Percentiles rank a stretch among this genome's conserved stretches.
phyloP scores from a whole-genome alignment of 2,797 vertebrate species.

The Mycteria americana region DNA sequence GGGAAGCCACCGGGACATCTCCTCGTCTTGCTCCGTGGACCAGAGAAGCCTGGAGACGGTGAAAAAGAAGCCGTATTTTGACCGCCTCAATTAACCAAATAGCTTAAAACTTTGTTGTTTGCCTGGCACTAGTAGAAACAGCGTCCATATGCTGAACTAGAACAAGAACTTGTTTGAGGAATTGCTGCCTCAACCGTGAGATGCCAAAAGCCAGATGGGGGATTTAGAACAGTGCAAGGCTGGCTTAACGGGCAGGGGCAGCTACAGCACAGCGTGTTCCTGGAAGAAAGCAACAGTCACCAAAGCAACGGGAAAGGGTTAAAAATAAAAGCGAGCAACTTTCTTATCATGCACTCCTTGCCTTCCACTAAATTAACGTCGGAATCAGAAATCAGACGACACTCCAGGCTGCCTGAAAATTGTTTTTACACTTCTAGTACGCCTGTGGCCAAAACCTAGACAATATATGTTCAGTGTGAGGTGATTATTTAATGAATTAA shows the following conservation, averaged over 20 bases:
- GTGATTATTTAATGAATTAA: conserved; percentile 62
- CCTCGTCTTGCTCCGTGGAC: background rate
- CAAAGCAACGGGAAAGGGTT: conserved; percentile 28
- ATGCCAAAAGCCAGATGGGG: conserved; percentile 63
- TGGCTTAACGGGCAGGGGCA: conserved; percentile 33
- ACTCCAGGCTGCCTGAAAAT: conserved; percentile 45
- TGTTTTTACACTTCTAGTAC: background rate
- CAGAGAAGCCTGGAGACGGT: background rate
- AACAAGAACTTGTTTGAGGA: conserved; percentile 46
- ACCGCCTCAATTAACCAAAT: conserved; percentile 23
- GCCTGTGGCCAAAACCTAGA: conserved; percentile 24
- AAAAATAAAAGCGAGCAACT: conserved; percentile 27
- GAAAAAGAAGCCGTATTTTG: background rate
- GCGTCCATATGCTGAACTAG: conserved; percentile 56
- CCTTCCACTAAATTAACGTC: conserved; percentile 26
- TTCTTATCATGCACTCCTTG: conserved; percentile 17
- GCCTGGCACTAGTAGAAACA: conserved; percentile 39
- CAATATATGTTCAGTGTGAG: background rate
- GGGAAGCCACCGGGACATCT: background rate
- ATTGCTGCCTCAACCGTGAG: conserved; percentile 7
- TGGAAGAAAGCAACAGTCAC: background rate
- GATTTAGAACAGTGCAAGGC: conserved; percentile 8
- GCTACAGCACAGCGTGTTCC: background rate
- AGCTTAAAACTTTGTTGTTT: conserved; percentile 44
- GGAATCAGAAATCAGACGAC: conserved; percentile 24